These are phyloP conservation scores for Drosophila pectinifera DNA, from an alignment of 1,140 invertebrate species.

Conservation along the genomic window DNA sequence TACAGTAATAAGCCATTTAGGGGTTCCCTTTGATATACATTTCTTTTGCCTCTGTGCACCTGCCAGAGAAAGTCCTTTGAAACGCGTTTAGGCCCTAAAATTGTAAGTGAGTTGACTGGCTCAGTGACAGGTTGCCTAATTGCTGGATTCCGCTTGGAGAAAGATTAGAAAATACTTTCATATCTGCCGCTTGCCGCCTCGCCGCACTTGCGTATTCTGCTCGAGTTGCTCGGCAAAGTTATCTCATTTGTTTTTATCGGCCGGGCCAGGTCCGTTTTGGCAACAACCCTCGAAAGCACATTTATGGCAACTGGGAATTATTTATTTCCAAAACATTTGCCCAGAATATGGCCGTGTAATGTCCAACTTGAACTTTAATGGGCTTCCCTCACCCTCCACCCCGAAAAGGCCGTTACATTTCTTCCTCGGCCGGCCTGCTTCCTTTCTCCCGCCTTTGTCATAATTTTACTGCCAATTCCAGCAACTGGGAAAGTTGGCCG, in stretches of 20 bases:
- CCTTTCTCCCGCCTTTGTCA: conserved; percentile 46
- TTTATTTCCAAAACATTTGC: conserved; percentile 60
- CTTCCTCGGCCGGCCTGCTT: conserved; percentile 9
- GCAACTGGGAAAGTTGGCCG: conserved; percentile 72
- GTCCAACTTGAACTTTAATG: conserved; percentile 72
- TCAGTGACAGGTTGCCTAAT: conserved; percentile 32
- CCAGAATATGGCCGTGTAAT: conserved; percentile 61
- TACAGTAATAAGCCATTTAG: too few relatives aligned
- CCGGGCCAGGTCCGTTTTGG: background rate
- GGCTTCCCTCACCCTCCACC: conserved; percentile 30
- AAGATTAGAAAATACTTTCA: conserved; percentile 24
- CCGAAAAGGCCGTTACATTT: conserved; percentile 20
- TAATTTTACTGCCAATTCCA: conserved; percentile 80
- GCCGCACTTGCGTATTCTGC: conserved; percentile 25
- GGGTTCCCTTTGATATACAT: background rate
- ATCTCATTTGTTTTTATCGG: conserved; percentile 54
- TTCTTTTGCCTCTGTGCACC: background rate
- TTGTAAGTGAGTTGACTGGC: conserved; percentile 27
- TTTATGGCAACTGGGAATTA: conserved; percentile 58
- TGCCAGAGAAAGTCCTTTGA: conserved; percentile 1
- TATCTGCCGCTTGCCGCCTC: conserved; percentile 19
- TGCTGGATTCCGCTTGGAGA: conserved; percentile 29
- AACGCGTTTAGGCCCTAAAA: conserved; percentile 5
- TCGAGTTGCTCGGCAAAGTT: conserved; percentile 35
- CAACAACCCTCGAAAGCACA: conserved; percentile 31